A percentile compares a stretch with the other conserved stretches of the same genome.
Evolutionary conservation across 1,140 invertebrate species (phyloP).

Genomic region (Phymastichus coffea): DNA sequence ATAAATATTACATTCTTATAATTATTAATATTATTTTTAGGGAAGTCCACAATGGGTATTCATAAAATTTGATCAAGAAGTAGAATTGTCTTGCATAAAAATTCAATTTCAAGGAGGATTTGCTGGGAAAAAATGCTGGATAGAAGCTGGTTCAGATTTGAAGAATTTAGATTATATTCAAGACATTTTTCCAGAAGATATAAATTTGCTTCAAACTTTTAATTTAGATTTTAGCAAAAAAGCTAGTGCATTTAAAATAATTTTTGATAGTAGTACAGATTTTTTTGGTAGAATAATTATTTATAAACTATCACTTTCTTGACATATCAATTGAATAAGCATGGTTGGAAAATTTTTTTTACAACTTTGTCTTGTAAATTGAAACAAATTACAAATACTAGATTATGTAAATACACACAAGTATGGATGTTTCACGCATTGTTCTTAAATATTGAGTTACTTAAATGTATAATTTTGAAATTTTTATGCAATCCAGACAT

Average conservation of each 20-base stretch:
- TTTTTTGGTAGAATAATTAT: constrained; percentile 60
- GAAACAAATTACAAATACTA: too few species aligned
- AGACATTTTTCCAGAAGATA: constrained; percentile 63
- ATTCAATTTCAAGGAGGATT: constrained; percentile 71
- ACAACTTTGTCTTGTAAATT: too few species aligned
- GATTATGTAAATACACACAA: too few species aligned
- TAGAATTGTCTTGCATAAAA: constrained; percentile 49
- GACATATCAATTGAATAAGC: constrained; percentile 21
- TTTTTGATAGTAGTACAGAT: constrained; percentile 56
- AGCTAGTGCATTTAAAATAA: constrained; percentile 49
- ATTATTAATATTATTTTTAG: constrained; percentile 43
- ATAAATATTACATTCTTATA: constrained; percentile 11
- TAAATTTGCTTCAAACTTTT: constrained; percentile 60
- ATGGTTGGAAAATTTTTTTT: too few species aligned
- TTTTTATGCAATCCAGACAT: too few species aligned
- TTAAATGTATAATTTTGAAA: too few species aligned
- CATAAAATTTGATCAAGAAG: constrained; percentile 52
- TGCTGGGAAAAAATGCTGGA: constrained; percentile 59
- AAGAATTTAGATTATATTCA: constrained; percentile 43
- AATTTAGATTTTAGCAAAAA: constrained; percentile 33
- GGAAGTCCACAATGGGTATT: constrained; percentile 64
- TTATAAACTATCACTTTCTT: constrained; percentile 51
- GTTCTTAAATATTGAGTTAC: too few species aligned
- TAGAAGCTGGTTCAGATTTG: constrained; percentile 46
- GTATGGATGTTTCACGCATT: too few species aligned